Percentiles rank a stretch among this genome's conserved stretches.
phyloP scores from a whole-genome alignment of 2,888 invertebrate genomes.

The Rambutsinella grinnellia region DNA sequence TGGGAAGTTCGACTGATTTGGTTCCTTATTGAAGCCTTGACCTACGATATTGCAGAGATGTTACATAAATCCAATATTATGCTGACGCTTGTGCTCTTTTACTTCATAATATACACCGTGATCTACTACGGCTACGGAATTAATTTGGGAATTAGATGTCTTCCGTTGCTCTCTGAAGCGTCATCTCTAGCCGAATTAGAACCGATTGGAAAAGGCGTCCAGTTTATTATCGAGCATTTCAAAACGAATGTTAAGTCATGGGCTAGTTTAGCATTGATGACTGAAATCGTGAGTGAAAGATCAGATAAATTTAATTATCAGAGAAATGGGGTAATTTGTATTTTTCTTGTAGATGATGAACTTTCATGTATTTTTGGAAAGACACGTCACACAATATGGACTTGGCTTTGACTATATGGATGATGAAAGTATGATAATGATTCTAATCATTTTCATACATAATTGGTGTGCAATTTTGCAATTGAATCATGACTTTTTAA shows the following conservation, averaged over 20 bases:
- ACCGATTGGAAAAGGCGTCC: conserved; percentile 54
- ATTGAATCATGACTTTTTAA: neutral
- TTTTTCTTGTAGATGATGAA: conserved; percentile 39
- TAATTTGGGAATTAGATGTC: conserved; percentile 33
- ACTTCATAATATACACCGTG: conserved; percentile 34
- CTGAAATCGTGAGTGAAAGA: conserved; percentile 45
- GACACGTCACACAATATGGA: conserved; percentile 48
- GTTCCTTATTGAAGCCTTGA: conserved; percentile 29
- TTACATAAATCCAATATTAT: neutral
- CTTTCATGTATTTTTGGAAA: conserved; percentile 47
- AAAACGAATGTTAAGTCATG: conserved; percentile 43
- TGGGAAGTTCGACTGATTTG: conserved; percentile 39
- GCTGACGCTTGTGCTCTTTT: conserved; percentile 10
- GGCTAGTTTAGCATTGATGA: conserved; percentile 48
- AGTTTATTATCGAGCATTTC: conserved; percentile 44
- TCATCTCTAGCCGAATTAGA: conserved; percentile 42
- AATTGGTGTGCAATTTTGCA: neutral
- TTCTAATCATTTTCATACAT: neutral
- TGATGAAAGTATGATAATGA: conserved; percentile 43
- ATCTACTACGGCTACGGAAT: conserved; percentile 36
- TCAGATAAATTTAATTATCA: conserved; percentile 1
- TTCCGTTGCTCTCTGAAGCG: conserved; percentile 40
- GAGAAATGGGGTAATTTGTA: neutral
- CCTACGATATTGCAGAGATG: neutral
- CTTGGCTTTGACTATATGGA: conserved; percentile 50